These are phyloP conservation scores for Orthosia cruda DNA, from an alignment of 2,888 invertebrate species.

Conservation along the genomic window DNA sequence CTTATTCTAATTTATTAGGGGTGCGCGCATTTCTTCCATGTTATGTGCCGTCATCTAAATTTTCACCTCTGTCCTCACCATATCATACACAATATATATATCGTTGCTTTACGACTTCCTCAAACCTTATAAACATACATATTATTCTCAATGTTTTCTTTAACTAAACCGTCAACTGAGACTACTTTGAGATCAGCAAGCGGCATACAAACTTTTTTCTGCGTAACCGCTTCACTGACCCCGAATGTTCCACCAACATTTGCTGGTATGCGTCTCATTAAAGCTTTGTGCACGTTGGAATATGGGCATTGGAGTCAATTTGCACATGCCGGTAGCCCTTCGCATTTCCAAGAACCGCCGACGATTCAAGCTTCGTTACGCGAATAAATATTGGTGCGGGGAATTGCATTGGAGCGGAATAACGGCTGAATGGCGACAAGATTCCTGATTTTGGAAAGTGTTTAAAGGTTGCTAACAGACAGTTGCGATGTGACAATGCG, in stretches of 20 bases:
- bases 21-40: neutral
- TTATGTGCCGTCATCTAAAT: neutral
- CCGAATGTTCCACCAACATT: constrained; percentile 29
- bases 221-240: neutral
- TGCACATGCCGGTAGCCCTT: constrained; percentile 52
- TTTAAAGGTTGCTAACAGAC: neutral
- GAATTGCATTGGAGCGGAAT: constrained; percentile 23
- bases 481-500: neutral
- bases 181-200: neutral
- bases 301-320: constrained; percentile 42
- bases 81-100: neutral
- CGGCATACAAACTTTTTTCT: neutral
- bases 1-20: neutral
- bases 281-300: constrained; percentile 23
- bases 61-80: neutral
- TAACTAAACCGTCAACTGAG: neutral
- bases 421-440: neutral
- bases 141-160: neutral
- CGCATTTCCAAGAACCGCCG: constrained; percentile 43
- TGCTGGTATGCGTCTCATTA: constrained; percentile 30
- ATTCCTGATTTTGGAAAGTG: constrained; percentile 2
- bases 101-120: neutral
- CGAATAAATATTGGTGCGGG: constrained; percentile 35
- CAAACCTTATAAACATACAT: too few relatives aligned
- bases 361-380: constrained; percentile 41